Base-by-base conservation (phyloP, 2,113 vertebrate genomes). In the Ictidomys tridecemlineatus region DNA sequence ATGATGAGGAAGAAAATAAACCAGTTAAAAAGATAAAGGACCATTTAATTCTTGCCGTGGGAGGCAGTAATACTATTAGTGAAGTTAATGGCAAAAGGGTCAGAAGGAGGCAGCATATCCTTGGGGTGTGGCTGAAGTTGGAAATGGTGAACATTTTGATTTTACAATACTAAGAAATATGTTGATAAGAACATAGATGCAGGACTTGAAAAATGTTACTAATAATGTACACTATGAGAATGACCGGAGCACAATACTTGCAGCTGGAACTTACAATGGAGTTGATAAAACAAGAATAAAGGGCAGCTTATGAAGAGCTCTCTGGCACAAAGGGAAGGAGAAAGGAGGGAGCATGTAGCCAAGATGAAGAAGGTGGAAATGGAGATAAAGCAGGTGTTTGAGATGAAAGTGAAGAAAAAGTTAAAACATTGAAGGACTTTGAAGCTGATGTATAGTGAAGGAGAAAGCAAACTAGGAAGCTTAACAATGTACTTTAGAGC, bases 1-100 rank as follows among this genome's bases (percentile, higher is more conserved):
- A 99, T 92, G 99, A 99, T 85, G 99, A 99, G 98, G 99, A 99
- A 98, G 99, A 99, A 98, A 99, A 99, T 98, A 99, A 99, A 97
- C 99, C 42, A 95, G 99, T 99, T 98, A 99, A 99, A 98, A 99
- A 99, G 98, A 99, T 99, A 95, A 99, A 99, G 99, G 99, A 98
- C 42, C 99, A 99, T 98, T 99, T 99, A 98, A 99, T 99, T 83
- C 99, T 99, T 98, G 99, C 42, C 97, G 99, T 99, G 90, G 99
- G 99, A 85, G 99, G 99, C 95, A 99, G 99, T 98, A 99, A 99
- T 98, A 99, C 99, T 90, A 99, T 99, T 98, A 99, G 99, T 51
- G 99, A 99, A 99, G 99, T 99, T 97, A 99, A 99, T 67, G 98
- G 99, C 97, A 99, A 99, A 98, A 99, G 99, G 97, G 99, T 99